Evolutionary conservation across 2,113 vertebrate species (phyloP).

Genomic region (Rhea pennata): DNA sequence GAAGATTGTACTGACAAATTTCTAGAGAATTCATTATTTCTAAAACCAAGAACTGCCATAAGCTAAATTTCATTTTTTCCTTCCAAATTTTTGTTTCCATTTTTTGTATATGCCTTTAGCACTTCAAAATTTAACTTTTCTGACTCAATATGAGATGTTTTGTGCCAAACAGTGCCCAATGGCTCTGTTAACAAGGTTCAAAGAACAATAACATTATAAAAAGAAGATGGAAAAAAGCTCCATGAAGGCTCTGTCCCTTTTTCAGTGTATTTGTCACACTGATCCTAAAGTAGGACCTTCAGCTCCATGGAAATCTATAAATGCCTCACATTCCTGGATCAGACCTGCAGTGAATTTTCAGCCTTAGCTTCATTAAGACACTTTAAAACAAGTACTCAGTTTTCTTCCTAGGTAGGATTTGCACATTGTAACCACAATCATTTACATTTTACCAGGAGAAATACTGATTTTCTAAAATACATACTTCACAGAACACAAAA

Average conservation of each 20-base stretch:
- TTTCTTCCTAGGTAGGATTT: background rate
- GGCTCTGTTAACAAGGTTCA: background rate
- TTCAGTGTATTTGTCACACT: background rate
- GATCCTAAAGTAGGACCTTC: background rate
- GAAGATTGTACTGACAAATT: slow-evolving; percentile 8
- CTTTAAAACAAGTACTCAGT: background rate
- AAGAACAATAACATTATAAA: background rate
- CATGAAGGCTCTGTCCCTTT: background rate
- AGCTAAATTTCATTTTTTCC: background rate
- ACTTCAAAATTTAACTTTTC: background rate
- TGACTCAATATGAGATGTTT: background rate
- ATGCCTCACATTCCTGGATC: background rate
- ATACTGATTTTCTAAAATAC: background rate
- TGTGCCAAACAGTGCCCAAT: background rate
- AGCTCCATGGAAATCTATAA: background rate
- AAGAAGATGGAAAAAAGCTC: background rate
- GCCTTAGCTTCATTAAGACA: background rate
- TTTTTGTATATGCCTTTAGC: background rate
- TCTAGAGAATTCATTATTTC: background rate
- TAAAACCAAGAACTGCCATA: background rate
- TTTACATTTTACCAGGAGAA: background rate
- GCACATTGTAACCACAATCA: background rate
- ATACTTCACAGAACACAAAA: background rate
- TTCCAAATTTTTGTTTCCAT: background rate
- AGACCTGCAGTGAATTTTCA: background rate